Percentiles rank a stretch among this genome's conserved stretches.
These are phyloP conservation scores for Sardinella longiceps DNA, from an alignment of 2,797 vertebrate genomes.

Conservation along the genomic window DNA sequence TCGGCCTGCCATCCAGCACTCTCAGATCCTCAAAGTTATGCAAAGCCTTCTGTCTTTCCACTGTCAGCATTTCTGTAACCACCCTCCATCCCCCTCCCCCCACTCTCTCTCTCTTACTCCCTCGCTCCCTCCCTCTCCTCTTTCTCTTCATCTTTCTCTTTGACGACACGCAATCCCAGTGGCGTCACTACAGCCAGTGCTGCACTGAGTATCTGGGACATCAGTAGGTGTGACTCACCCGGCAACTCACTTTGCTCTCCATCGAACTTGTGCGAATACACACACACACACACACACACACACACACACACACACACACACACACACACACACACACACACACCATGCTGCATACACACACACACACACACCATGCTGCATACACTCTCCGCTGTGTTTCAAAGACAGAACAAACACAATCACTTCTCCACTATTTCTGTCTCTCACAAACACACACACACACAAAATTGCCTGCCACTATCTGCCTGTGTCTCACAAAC, in stretches of 20 bases:
- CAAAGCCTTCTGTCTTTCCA: conserved; percentile 40
- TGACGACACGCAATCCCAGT: conserved; percentile 29
- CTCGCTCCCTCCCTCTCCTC: not conserved
- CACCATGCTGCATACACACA: not conserved
- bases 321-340: not conserved
- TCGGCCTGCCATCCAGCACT: not conserved
- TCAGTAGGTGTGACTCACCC: conserved; percentile 40
- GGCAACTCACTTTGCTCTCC: conserved; percentile 9
- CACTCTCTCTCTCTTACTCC: not conserved
- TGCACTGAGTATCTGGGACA: conserved; percentile 61
- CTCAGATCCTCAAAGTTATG: conserved; percentile 26
- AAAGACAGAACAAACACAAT: not conserved
- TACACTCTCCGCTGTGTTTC: not conserved
- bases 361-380: not conserved
- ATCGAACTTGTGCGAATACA: not conserved
- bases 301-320: not conserved
- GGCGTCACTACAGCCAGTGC: conserved; percentile 60
- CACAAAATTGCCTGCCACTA: not conserved
- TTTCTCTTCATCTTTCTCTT: not conserved
- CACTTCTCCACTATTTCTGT: not conserved
- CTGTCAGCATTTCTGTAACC: conserved; percentile 58
- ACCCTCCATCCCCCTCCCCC: not conserved
- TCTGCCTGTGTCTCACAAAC: not conserved
- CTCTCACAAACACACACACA: not conserved
- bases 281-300: not conserved